Conservation (phyloP, 2,888 invertebrate species). For the Catocala nupta region DNA sequence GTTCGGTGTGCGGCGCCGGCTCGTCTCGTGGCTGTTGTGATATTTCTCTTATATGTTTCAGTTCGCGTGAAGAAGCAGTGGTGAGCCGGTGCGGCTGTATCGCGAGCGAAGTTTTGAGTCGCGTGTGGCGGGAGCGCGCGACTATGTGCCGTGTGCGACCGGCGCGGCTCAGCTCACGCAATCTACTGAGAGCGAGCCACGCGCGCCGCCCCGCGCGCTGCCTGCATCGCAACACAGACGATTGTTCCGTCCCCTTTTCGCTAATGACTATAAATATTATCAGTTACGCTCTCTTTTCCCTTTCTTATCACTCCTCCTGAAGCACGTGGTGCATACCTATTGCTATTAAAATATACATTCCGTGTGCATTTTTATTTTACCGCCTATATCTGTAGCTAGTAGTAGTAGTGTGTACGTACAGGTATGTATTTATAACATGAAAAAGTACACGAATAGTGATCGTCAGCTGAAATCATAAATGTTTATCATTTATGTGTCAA, state of each 20-base stretch:
- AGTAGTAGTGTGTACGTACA: constrained; percentile 1
- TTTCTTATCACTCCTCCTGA: constrained; percentile 80
- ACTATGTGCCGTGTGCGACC: constrained; percentile 77
- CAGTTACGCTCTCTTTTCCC: constrained; percentile 83
- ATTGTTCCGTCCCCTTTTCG: constrained; percentile 87
- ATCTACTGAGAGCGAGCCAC: constrained; percentile 87
- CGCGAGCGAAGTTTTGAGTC: constrained; percentile 82
- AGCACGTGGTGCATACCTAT: constrained; percentile 70
- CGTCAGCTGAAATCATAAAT: constrained; percentile 33
- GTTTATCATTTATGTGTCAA: constrained; percentile 27
- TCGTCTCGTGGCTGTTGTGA: constrained; percentile 65
- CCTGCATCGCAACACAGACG: constrained; percentile 77
- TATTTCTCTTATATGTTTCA: constrained; percentile 55
- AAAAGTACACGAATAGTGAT: constrained; percentile 10
- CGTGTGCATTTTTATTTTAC: constrained; percentile 19
- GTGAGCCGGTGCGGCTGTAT: constrained; percentile 55
- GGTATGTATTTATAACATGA: constrained; percentile 12
- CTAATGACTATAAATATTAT: constrained; percentile 87
- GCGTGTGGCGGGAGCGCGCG: constrained; percentile 77
- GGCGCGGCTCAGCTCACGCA: constrained; percentile 90
- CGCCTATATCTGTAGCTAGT: constrained; percentile 3
- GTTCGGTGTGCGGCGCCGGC: constrained; percentile 72
- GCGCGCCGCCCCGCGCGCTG: constrained; percentile 88
- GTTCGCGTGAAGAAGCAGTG: constrained; percentile 65
- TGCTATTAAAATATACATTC: constrained; percentile 28